phyloP scores from a whole-genome alignment of 64 coral and sea anemone genomes.

The Montipora sp. region DNA sequence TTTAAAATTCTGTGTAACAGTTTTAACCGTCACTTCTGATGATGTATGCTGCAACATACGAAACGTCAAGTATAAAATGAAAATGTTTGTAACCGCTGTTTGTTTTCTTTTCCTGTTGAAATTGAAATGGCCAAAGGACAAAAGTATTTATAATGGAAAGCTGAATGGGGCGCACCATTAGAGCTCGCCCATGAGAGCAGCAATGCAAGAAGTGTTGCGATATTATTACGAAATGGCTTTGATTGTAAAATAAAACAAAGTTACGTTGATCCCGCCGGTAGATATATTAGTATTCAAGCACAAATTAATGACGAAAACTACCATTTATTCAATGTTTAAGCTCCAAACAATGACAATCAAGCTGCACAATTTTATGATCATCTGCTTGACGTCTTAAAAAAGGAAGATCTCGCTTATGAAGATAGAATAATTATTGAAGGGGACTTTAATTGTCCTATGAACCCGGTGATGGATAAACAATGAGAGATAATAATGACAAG shows the following conservation, averaged over 20 bases:
- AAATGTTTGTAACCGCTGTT: too few species aligned
- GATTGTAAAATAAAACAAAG: constrained; percentile 12
- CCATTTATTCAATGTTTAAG: background rate
- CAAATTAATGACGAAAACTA: constrained; percentile 6
- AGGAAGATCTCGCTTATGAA: background rate
- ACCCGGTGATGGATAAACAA: too few species aligned
- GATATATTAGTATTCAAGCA: background rate
- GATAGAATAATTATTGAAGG: too few species aligned
- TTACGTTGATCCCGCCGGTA: background rate
- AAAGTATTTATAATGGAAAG: too few species aligned
- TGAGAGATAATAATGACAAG: too few species aligned
- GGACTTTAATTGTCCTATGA: too few species aligned
- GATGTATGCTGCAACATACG: too few species aligned
- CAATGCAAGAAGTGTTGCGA: background rate
- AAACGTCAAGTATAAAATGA: too few species aligned
- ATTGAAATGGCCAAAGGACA: too few species aligned
- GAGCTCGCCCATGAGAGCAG: background rate
- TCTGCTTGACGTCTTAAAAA: background rate
- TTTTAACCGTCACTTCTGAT: too few species aligned
- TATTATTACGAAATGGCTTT: constrained; percentile 7
- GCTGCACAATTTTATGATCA: background rate
- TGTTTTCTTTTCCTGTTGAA: too few species aligned
- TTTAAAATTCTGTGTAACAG: too few species aligned
- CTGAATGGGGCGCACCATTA: background rate
- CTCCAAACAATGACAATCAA: background rate